phyloP scores from a whole-genome alignment of 2,888 invertebrate species.

The Thera obeliscata region DNA sequence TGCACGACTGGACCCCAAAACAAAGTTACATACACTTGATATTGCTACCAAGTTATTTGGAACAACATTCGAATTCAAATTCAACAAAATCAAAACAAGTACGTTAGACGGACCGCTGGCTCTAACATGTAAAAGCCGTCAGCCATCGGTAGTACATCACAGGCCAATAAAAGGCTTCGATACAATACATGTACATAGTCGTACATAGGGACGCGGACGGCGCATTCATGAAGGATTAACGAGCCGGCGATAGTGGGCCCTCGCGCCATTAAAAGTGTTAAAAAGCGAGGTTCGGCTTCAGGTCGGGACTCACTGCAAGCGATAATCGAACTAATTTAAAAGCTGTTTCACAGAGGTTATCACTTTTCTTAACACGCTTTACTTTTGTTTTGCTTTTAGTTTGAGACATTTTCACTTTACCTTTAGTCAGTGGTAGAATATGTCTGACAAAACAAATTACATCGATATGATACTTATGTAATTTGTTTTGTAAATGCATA shows the following conservation, averaged over 20 bases:
- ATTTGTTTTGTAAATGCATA: too few relatives aligned
- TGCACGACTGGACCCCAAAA: background rate
- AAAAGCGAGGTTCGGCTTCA: conserved; percentile 57
- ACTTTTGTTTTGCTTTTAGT: too few relatives aligned
- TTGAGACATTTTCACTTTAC: too few relatives aligned
- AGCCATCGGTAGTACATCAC: conserved; percentile 6
- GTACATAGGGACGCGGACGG: background rate
- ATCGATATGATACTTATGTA: too few relatives aligned
- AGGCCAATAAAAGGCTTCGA: conserved; percentile 6
- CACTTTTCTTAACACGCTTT: too few relatives aligned
- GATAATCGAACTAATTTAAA: background rate
- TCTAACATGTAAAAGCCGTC: background rate
- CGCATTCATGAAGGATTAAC: conserved; percentile 63
- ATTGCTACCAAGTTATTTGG: too few relatives aligned
- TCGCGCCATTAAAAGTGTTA: conserved; percentile 72
- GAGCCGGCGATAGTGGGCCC: conserved; percentile 64
- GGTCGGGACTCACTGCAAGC: background rate
- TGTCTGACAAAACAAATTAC: too few relatives aligned
- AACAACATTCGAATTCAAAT: background rate
- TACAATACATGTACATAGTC: background rate
- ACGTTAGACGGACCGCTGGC: background rate
- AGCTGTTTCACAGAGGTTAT: too few relatives aligned
- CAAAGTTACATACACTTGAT: too few relatives aligned
- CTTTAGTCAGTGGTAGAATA: too few relatives aligned
- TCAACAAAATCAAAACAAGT: background rate